Percentiles rank a stretch among this genome's conserved stretches.
Conservation (phyloP, 2,888 invertebrate species). For the Bombylius major region DNA sequence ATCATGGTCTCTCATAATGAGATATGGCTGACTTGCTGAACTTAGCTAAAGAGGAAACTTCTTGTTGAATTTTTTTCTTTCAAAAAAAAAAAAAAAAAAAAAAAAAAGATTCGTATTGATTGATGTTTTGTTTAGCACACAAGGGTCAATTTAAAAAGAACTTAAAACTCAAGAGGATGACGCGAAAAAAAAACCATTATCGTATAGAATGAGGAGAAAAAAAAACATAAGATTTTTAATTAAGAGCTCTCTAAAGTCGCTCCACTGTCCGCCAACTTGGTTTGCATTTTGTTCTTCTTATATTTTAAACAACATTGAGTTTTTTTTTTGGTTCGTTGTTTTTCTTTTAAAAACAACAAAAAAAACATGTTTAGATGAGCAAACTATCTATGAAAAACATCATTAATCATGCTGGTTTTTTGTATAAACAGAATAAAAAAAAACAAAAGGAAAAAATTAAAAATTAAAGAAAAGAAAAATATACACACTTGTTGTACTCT, state of each 20-base stretch:
- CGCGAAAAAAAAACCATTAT: too few species aligned
- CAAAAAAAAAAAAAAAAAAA: too few species aligned
- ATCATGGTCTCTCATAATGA: too few species aligned
- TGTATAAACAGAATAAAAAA: too few species aligned
- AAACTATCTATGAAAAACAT: constrained; percentile 1
- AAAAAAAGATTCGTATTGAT: constrained; percentile 1
- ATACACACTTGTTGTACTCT: neutral
- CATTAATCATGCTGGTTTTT: constrained; percentile 1
- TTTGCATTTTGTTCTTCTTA: neutral
- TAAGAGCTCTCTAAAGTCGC: constrained; percentile 6
- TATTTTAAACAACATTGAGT: neutral
- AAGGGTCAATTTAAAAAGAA: neutral
- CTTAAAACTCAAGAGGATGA: too few species aligned
- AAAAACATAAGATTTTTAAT: constrained; percentile 8
- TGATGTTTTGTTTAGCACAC: constrained; percentile 10
- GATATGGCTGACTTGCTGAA: too few species aligned
- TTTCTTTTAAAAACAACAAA: neutral
- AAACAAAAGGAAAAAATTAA: too few species aligned
- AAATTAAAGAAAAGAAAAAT: neutral
- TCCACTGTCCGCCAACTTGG: neutral
- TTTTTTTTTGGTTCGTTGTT: neutral
- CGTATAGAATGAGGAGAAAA: neutral
- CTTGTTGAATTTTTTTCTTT: too few species aligned
- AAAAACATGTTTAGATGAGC: neutral
- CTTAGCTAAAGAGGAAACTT: too few species aligned